These are phyloP conservation scores for Ochropleura plecta DNA, from an alignment of 2,888 invertebrate genomes.

Conservation along the genomic window DNA sequence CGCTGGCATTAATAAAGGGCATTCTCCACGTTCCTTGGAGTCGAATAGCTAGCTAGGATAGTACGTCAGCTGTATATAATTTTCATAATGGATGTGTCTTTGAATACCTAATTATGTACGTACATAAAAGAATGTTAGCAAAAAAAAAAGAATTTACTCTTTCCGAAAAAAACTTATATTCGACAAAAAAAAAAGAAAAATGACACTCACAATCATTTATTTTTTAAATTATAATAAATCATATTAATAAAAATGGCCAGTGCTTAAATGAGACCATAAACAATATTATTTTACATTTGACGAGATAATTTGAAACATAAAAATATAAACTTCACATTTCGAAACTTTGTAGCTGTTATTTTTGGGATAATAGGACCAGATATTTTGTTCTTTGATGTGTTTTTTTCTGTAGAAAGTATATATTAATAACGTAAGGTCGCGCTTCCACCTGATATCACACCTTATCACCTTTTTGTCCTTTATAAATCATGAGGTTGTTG, in stretches of 20 bases:
- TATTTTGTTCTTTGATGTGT: neutral
- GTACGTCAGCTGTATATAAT: slow-evolving; percentile 17
- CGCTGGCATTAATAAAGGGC: slow-evolving; percentile 41
- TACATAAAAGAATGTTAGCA: neutral
- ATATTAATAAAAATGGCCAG: no score
- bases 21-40: slow-evolving; percentile 40
- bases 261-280: no score
- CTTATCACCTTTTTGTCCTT: no score
- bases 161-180: no score
- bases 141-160: no score
- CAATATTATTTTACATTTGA: no score
- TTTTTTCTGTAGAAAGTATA: neutral
- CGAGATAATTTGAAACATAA: neutral
- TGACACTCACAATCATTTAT: no score
- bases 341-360: neutral
- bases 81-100: slow-evolving; percentile 14
- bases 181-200: no score
- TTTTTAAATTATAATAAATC: no score
- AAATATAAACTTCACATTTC: neutral
- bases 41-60: slow-evolving; percentile 17
- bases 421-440: neutral
- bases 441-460: no score
- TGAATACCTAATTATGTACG: neutral
- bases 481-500: neutral
- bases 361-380: neutral